Evolutionary conservation across 2,888 invertebrate species (phyloP).

Genomic region (Heliconius charithonia): DNA sequence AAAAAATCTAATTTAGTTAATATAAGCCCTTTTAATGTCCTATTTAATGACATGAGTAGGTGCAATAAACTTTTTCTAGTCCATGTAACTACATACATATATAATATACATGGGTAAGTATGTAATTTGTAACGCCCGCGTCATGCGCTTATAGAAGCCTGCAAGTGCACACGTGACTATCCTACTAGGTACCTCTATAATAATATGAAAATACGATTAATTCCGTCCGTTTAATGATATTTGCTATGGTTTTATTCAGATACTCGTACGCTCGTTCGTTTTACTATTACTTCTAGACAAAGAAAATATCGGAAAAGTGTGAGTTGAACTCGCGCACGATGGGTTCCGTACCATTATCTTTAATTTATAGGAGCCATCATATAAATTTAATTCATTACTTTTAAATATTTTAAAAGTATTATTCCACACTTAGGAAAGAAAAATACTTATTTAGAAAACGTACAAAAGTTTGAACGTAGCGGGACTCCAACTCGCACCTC

Average conservation of each 20-base stretch:
- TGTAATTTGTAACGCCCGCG: conserved; percentile 5
- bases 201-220: conserved; percentile 26
- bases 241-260: neutral
- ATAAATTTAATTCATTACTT: too few species aligned
- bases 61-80: conserved; percentile 21
- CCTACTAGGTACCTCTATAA: neutral
- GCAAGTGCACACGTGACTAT: conserved; percentile 16
- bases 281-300: too few species aligned
- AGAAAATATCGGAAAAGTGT: too few species aligned
- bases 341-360: too few species aligned
- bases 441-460: too few species aligned
- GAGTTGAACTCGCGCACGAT: too few species aligned
- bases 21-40: neutral
- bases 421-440: too few species aligned
- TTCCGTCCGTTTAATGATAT: conserved; percentile 20
- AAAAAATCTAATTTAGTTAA: too few species aligned
- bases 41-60: conserved; percentile 10
- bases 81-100: neutral
- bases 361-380: too few species aligned
- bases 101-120: neutral
- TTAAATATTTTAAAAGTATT: too few species aligned
- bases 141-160: conserved; percentile 25
- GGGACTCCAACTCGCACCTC: too few species aligned
- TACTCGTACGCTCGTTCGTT: neutral
- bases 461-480: too few species aligned